Conservation (phyloP, 1,140 invertebrate species). For the Eupeodes corollae region DNA sequence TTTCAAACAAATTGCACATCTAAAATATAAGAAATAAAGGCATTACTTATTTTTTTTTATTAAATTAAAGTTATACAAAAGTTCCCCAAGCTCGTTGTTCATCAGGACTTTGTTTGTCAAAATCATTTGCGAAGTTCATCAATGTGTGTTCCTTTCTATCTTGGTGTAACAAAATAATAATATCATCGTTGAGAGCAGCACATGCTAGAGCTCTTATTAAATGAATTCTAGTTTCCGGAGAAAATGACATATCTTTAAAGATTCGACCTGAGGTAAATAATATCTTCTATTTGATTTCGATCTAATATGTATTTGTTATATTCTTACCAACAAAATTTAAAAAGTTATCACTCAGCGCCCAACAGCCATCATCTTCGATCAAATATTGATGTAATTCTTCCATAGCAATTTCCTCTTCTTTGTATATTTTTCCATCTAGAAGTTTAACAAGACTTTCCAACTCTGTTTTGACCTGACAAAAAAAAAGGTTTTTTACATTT, state of each 20-base stretch:
- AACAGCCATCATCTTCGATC: conserved; percentile 76
- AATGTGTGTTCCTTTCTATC: conserved; percentile 78
- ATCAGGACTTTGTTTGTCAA: conserved; percentile 62
- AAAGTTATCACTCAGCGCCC: conserved; percentile 83
- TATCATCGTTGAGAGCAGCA: conserved; percentile 76
- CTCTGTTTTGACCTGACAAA: conserved; percentile 45
- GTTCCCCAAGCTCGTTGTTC: conserved; percentile 70
- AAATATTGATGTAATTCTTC: conserved; percentile 78
- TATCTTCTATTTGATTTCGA: conserved; percentile 18
- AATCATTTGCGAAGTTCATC: conserved; percentile 77
- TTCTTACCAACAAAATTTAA: conserved; percentile 52
- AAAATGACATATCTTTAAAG: conserved; percentile 50
- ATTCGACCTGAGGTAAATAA: conserved; percentile 37
- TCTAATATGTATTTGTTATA: conserved; percentile 30
- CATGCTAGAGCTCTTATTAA: conserved; percentile 57
- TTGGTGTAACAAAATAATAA: conserved; percentile 80
- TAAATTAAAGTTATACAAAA: conserved; percentile 45
- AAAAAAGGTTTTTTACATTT: background rate
- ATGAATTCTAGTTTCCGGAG: conserved; percentile 46
- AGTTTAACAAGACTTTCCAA: conserved; percentile 50
- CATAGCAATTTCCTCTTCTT: conserved; percentile 58
- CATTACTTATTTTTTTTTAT: too few species aligned
- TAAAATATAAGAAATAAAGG: conserved; percentile 36
- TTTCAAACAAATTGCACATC: conserved; percentile 86
- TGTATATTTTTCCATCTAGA: conserved; percentile 50